Evolutionary conservation across 2,113 vertebrate genomes (phyloP).

Genomic region (Halcyon senegalensis): DNA sequence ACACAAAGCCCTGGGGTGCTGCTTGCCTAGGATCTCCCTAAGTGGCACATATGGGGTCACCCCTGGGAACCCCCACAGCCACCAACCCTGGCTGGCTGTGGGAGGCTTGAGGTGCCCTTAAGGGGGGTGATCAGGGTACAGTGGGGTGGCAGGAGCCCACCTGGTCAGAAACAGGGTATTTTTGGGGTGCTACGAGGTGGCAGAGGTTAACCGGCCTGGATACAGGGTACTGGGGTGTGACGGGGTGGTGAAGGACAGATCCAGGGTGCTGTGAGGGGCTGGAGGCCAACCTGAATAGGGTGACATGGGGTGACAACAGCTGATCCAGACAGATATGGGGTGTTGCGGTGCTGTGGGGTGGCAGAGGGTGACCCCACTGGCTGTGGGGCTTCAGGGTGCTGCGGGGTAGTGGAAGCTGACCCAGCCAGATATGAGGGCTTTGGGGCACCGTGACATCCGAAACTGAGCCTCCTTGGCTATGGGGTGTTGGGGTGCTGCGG

Average conservation of each 20-base stretch:
- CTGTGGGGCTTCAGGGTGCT: not conserved
- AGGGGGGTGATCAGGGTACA: not conserved
- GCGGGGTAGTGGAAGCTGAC: no score
- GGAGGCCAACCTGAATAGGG: not conserved
- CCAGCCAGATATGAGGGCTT: accelerated
- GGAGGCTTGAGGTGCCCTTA: not conserved
- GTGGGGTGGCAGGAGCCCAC: not conserved
- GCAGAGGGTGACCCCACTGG: no score
- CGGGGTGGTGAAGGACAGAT: not conserved
- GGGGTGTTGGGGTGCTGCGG: not conserved
- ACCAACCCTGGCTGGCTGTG: not conserved
- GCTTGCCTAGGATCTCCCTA: not conserved
- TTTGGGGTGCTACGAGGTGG: not conserved
- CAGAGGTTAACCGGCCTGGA: not conserved
- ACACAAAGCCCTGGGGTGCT: not conserved
- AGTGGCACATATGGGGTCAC: not conserved
- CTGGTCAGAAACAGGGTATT: not conserved
- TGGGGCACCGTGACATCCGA: accelerated
- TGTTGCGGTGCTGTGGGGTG: not conserved
- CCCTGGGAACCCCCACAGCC: not conserved
- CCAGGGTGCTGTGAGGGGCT: not conserved
- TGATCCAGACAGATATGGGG: not conserved
- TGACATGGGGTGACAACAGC: not conserved
- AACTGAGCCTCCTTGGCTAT: accelerated
- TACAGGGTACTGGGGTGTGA: accelerated